Evolutionary conservation across 1,140 invertebrate genomes (phyloP), one percentile per base, ranked within the genome.

Genomic region (Hyles vespertilio): DNA sequence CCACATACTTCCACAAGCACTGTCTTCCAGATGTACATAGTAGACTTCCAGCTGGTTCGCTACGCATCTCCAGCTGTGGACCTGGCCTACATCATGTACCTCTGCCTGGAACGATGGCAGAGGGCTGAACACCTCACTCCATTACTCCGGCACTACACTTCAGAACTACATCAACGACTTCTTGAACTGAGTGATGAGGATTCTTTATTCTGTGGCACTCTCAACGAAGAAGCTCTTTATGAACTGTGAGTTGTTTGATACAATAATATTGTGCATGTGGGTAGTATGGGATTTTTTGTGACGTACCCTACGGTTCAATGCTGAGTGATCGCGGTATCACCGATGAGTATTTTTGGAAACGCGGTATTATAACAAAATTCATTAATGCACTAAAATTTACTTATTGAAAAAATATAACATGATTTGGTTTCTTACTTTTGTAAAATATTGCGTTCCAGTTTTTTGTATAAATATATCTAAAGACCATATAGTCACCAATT

Each of bases 61-160:
- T 93, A 94, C 61, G 92, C 93, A 11, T 94, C 93, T 3, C 91
- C 93, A 50, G 92, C 92, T 3, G 73, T 94, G 61, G 94, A 95
- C 75, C 84, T 95, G 68, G 90, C 90, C 0, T 93, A 92, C 83
- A 77, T 94, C 46, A 79, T 94, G 58, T 94, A 93, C 62, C 91
- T 93, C 54, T 94, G 93, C 59, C 91, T 93, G 9, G 91, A 89
- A 2, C 90, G 91, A 50, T 80, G 91, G 59, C 90, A 94, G 67
- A 84, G 93, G 11, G 78, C 87, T 52, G 79, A 84, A 6, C 89
- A 93, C 59, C 89, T 93, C 74, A 74, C 89, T 8, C 84, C 91
- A 10, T 80, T 94, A 33, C 79, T 94, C 22, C 89, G 90, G 65
- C 86, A 91, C 58, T 93, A 93, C 69, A 86, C 90, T 45, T 82